phyloP scores from a whole-genome alignment of 1,140 invertebrate genomes.

The Drosophila varians region DNA sequence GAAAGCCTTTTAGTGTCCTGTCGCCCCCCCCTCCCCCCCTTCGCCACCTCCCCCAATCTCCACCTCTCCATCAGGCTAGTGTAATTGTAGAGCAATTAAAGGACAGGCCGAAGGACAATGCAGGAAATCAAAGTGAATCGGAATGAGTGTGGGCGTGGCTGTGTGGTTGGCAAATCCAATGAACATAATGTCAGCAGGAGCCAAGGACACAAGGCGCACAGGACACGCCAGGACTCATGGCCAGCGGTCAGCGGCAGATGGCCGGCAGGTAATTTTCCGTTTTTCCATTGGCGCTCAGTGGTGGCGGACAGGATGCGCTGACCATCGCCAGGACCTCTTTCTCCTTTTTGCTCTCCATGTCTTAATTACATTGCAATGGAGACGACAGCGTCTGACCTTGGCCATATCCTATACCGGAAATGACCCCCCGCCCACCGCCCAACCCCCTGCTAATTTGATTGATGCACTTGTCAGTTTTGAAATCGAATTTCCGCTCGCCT shows the following conservation, averaged over 20 bases:
- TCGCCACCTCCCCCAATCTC: too few species aligned
- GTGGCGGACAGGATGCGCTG: neutral
- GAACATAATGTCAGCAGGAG: slow-evolving; percentile 28
- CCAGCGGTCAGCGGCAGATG: neutral
- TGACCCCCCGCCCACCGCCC: too few species aligned
- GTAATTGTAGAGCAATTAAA: slow-evolving; percentile 65
- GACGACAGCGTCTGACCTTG: neutral
- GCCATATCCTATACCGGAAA: slow-evolving; percentile 2
- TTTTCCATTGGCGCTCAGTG: neutral
- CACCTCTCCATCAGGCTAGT: too few species aligned
- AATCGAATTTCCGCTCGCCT: neutral
- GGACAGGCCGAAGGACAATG: slow-evolving; percentile 38
- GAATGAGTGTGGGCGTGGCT: neutral
- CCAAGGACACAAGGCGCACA: neutral
- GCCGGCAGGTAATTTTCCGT: slow-evolving; percentile 1
- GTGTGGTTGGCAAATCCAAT: slow-evolving; percentile 45
- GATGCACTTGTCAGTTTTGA: slow-evolving; percentile 16
- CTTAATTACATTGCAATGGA: slow-evolving; percentile 27
- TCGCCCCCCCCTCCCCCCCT: neutral
- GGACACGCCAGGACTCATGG: neutral
- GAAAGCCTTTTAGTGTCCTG: neutral
- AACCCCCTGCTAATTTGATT: slow-evolving; percentile 48
- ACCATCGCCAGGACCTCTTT: neutral
- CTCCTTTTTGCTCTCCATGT: too few species aligned
- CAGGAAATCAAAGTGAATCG: slow-evolving; percentile 52